Base-by-base conservation (phyloP, 2,888 invertebrate species). In the Willowsia nigromaculata region DNA sequence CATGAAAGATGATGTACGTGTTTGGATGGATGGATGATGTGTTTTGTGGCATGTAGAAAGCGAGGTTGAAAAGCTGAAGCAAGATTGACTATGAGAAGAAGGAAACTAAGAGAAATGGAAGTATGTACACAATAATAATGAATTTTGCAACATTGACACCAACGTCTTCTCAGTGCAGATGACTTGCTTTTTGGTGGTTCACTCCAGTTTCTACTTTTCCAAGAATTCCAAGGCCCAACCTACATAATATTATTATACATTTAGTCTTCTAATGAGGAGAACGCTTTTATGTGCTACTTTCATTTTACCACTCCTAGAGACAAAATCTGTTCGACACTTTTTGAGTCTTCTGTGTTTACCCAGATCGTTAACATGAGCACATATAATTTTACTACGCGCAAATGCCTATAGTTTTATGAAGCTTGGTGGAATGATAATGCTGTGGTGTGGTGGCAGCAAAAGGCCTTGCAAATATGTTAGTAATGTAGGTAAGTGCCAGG, bases 221-320 rank as follows among this genome's bases (percentile, higher is more conserved):
- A 4, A 13, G 4, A 7, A 7, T 40, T 7, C 40, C 13, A 15
- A 3, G 18, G n/a, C 15, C 47, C 47, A 78, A 78, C 59, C 80
- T 27, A 80, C 53, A 78, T 56, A 82, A 37, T 80, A 37, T 80
- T 59, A 59, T 56, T 27, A 59, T 27, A 65, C 5, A 27, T 40
- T 30, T 37, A 83, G 68, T 40, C 56, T 74, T 56, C 37, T 83
- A 83, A 83, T 83, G 83, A 83, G 68, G 37, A 40, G 50, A 76
- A 65, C 47, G 68, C 71, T 83, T 83, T 68, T 68, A 33, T 76
- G 76, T 18, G 30, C 76, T 50, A 50, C 76, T 76, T 76, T 15
- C 71, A 50, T 76, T 74, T 76, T 76, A 27, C 76, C 47, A 27
- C 50, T 76, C 30, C 47, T n/a, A 78, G 56, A 13, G 81, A 68